Evolutionary conservation across 2,888 invertebrate species (phyloP), one percentile per base, ranked within the genome.

Genomic region (Catocala sponsa): DNA sequence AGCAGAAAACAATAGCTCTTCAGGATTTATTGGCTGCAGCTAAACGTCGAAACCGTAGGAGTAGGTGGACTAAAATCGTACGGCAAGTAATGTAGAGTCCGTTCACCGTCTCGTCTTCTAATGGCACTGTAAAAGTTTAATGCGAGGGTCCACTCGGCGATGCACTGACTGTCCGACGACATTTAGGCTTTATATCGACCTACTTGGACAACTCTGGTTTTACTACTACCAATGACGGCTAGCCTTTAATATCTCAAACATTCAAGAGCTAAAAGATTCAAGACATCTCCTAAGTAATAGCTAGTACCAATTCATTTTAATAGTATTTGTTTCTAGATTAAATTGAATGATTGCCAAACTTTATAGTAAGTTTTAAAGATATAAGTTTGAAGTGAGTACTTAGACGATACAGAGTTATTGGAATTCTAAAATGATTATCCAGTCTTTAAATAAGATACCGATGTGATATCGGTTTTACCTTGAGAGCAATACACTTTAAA

Each of bases 61-160:
- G 64, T 63, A 65, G 53, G 56, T 64, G 56, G 57, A 54, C 55
- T 61, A 54, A 71, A 77, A 72, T 70, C 62, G 74, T 79, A 76
- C 72, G 65, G 72, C 71, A 69, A 76, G 78, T 74, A 74, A 75
- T 74, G 74, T 74, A 66, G 68, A 78, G 85, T 81, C 78, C 84
- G 68, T 86, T 85, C 85, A 83, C 82, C 80, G 86, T 75, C 83
- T 78, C 76, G 77, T 63, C 78, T 66, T 65, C 78, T 85, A 88
- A 88, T 87, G 82, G 82, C 79, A 75, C 77, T 82, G 81, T 87
- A 82, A 87, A 86, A 87, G 77, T 85, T 88, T 86, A 85, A 88
- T 84, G 83, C 65, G 72, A 66, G 72, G 66, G 71, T 75, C 74
- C 76, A 68, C 63, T 77, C 59, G 67, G 66, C 67, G 63, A 60